Conservation (phyloP, 2,113 vertebrate species). For the Pterocles gutturalis region DNA sequence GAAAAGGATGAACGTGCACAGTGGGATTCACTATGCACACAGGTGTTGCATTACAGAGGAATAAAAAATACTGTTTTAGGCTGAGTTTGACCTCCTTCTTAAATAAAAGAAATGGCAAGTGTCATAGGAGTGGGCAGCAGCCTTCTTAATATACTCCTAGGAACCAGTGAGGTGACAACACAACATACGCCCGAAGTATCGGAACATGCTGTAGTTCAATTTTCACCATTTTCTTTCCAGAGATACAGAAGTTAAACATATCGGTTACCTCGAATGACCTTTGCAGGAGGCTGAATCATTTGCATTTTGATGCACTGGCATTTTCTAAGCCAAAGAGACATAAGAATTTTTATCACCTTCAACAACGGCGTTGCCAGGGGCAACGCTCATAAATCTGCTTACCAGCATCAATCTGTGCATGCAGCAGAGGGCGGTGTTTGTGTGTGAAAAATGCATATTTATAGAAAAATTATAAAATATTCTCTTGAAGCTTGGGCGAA, state of each 20-base stretch:
- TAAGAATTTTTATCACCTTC: constrained; percentile 53
- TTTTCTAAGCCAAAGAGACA: constrained; percentile 27
- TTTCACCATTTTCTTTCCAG: neutral
- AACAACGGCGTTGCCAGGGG: constrained; percentile 52
- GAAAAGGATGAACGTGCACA: neutral
- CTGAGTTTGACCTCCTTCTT: neutral
- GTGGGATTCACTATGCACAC: neutral
- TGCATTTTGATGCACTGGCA: constrained; percentile 68
- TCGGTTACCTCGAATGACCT: constrained; percentile 57
- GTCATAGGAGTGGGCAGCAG: neutral
- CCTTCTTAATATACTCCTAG: neutral
- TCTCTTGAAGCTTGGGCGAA: neutral
- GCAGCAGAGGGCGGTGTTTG: constrained; percentile 62
- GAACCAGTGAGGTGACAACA: neutral
- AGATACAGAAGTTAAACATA: neutral
- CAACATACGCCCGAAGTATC: neutral
- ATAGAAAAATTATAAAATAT: neutral
- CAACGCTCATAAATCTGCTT: neutral
- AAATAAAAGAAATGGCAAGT: neutral
- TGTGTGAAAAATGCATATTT: constrained; percentile 55
- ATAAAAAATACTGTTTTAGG: neutral
- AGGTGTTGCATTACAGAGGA: neutral
- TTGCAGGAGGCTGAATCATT: constrained; percentile 33
- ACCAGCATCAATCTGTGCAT: neutral
- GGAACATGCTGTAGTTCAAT: rapidly evolving